Conservation (phyloP, 1,140 invertebrate species). For the Telenomus remus region DNA sequence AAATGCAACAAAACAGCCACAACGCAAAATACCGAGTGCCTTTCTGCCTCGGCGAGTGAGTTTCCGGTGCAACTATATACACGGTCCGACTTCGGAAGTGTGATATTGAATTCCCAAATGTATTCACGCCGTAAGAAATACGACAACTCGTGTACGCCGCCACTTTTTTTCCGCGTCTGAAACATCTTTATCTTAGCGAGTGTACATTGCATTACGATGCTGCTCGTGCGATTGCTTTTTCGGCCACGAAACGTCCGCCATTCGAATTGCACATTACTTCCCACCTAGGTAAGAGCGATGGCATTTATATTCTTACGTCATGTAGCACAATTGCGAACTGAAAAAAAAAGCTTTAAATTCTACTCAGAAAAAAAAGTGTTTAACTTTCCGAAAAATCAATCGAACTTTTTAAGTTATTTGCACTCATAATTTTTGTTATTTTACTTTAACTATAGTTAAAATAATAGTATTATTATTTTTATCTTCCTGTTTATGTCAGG, state of each 20-base stretch:
- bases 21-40: background rate
- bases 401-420: too few species aligned
- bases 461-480: too few species aligned
- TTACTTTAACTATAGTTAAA: too few species aligned
- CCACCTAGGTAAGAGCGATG: constrained; percentile 9
- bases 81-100: constrained; percentile 48
- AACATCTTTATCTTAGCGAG: constrained; percentile 50
- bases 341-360: constrained; percentile 1
- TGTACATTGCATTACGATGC: constrained; percentile 44
- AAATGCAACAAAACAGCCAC: constrained; percentile 31
- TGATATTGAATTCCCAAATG: constrained; percentile 58
- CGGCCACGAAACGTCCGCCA: constrained; percentile 47
- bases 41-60: constrained; percentile 13
- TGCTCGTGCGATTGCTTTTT: constrained; percentile 51
- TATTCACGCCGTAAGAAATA: constrained; percentile 56
- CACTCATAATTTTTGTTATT: too few species aligned
- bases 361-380: too few species aligned
- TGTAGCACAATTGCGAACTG: background rate
- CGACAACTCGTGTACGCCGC: constrained; percentile 44
- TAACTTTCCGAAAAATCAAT: too few species aligned
- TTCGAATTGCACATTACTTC: constrained; percentile 36
- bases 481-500: too few species aligned
- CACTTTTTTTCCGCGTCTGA: constrained; percentile 31
- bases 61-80: constrained; percentile 28
- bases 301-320: constrained; percentile 16